phyloP scores from a whole-genome alignment of 2,797 vertebrate species.

The Micrastur ruficollis region DNA sequence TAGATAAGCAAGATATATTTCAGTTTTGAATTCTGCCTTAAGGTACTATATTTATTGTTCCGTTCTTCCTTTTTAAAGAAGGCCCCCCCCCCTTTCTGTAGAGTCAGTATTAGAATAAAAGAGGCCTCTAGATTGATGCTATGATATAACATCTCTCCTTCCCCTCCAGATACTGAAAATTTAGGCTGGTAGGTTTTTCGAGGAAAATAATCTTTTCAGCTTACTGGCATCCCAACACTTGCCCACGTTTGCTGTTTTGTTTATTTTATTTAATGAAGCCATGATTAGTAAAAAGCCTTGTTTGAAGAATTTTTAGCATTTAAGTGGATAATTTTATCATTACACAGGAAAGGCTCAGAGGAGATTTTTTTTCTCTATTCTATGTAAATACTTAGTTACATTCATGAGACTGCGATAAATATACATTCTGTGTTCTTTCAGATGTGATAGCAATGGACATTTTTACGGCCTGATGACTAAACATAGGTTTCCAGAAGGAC shows the following conservation, averaged over 20 bases:
- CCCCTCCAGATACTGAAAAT: background rate
- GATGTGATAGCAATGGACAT: background rate
- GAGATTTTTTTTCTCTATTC: background rate
- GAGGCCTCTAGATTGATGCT: background rate
- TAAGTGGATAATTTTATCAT: background rate
- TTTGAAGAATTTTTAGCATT: background rate
- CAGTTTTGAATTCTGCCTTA: background rate
- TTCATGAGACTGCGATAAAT: background rate
- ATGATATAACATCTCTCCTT: background rate
- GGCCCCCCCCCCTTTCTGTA: background rate
- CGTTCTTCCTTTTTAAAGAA: background rate
- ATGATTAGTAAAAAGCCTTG: background rate
- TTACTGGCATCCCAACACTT: background rate
- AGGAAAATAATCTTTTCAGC: background rate
- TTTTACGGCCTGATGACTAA: background rate
- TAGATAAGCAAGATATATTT: background rate
- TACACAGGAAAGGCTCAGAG: background rate
- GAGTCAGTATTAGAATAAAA: background rate
- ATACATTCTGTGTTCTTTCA: background rate
- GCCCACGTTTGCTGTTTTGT: background rate
- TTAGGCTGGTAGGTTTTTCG: background rate
- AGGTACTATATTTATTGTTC: background rate
- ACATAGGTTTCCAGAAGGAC: background rate
- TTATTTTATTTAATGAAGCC: background rate
- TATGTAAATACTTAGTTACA: background rate